A percentile compares a stretch with the other conserved stretches of the same genome.
Evolutionary conservation across 2,113 vertebrate species (phyloP).

Genomic region (Platichthys stellatus): DNA sequence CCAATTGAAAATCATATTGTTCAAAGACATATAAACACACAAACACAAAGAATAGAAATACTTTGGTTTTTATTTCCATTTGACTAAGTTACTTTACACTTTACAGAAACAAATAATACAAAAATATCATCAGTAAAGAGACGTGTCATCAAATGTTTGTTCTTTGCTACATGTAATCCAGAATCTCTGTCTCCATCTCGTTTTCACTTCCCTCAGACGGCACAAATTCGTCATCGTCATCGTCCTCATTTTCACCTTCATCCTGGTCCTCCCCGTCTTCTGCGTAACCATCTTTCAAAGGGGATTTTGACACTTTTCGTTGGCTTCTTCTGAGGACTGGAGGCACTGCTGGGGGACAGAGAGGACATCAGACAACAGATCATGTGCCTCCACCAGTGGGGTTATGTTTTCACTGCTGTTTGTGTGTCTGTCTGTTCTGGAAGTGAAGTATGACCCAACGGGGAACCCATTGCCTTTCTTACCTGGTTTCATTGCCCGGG

Average conservation of each 20-base stretch:
- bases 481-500: slow-evolving; percentile 79
- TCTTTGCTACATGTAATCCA: slow-evolving; percentile 88
- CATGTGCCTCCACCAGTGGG: neutral
- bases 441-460: neutral
- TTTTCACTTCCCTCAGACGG: slow-evolving; percentile 95
- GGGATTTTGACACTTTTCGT: neutral
- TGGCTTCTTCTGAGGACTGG: slow-evolving; percentile 27
- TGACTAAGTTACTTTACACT: neutral
- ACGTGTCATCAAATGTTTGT: neutral
- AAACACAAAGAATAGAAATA: too few relatives aligned
- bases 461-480: neutral
- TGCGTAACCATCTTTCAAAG: neutral
- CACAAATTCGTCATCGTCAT: slow-evolving; percentile 90
- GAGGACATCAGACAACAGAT: neutral
- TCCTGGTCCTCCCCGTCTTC: slow-evolving; percentile 42
- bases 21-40: too few relatives aligned
- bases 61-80: neutral
- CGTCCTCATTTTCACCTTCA: slow-evolving; percentile 78
- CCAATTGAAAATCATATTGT: too few relatives aligned
- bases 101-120: neutral
- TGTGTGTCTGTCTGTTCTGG: neutral
- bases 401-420: neutral
- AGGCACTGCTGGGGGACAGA: slow-evolving; percentile 23
- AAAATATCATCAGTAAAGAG: neutral
- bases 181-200: slow-evolving; percentile 97